These are phyloP conservation scores for Carterocephalus palaemon DNA, from an alignment of 2,888 invertebrate genomes.

Conservation along the genomic window DNA sequence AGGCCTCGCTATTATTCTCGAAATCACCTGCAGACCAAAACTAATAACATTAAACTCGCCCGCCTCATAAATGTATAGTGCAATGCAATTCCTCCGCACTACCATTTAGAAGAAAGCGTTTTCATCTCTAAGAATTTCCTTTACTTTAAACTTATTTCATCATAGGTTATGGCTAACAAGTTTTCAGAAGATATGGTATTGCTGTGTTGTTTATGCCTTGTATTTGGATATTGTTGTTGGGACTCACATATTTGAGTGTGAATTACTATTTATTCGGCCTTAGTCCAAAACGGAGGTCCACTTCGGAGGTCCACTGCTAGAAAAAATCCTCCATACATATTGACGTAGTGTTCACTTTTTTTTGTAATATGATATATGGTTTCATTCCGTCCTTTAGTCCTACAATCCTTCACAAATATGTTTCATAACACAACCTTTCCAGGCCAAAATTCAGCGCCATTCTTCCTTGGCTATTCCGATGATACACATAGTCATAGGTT, in stretches of 20 bases:
- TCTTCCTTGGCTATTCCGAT: neutral
- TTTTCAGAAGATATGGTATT: conserved; percentile 4
- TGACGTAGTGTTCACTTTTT: no score
- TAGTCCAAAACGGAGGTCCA: no score
- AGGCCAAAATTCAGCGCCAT: no score
- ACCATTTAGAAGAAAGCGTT: conserved; percentile 10
- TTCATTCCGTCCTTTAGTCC: no score
- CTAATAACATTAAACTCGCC: conserved; percentile 19
- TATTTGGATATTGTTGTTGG: neutral
- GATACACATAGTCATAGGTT: conserved; percentile 3
- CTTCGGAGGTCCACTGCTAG: no score
- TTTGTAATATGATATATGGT: no score
- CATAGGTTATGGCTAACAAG: conserved; percentile 10
- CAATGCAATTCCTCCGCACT: conserved; percentile 11
- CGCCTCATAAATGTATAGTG: conserved; percentile 18
- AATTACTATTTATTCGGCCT: no score
- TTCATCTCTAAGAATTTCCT: conserved; percentile 16
- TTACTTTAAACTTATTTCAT: conserved; percentile 18
- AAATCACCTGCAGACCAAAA: conserved; percentile 19
- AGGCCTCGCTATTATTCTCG: conserved; percentile 3
- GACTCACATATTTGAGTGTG: neutral
- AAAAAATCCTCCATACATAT: no score
- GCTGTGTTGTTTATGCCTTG: conserved; percentile 7
- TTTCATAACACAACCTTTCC: no score
- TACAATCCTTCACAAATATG: no score